Conservation (phyloP, 2,888 invertebrate genomes). For the Ophraella communa region DNA sequence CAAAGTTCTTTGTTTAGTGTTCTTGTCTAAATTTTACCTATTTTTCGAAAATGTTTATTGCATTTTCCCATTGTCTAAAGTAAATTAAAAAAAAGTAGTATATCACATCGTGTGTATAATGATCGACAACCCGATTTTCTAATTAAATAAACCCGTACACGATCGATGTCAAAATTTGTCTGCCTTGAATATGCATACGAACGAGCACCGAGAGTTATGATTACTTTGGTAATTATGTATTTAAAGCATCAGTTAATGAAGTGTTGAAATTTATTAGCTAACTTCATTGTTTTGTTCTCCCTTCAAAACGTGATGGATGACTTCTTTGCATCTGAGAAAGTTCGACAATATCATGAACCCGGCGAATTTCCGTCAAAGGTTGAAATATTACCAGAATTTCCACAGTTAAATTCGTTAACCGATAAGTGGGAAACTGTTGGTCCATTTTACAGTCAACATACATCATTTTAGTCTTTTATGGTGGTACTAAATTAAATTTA, state of each 20-base stretch:
- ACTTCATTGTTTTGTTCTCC: slow-evolving; percentile 25
- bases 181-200: background rate
- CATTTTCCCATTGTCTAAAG: background rate
- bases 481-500: too few species aligned
- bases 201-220: slow-evolving; percentile 9
- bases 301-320: slow-evolving; percentile 24
- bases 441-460: too few species aligned
- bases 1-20: too few species aligned
- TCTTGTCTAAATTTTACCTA: too few species aligned
- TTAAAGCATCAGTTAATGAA: slow-evolving; percentile 26
- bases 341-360: slow-evolving; percentile 14
- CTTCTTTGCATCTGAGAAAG: slow-evolving; percentile 22
- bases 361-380: slow-evolving; percentile 19
- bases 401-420: slow-evolving; percentile 5
- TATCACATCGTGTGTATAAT: background rate
- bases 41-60: too few species aligned
- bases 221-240: slow-evolving; percentile 26
- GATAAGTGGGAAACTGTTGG: background rate
- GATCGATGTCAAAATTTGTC: slow-evolving; percentile 21
- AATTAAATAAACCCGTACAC: slow-evolving; percentile 2
- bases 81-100: background rate
- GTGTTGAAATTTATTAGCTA: slow-evolving; percentile 29
- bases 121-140: background rate
- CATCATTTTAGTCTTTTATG: too few species aligned
- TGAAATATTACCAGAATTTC: slow-evolving; percentile 17